phyloP scores from a whole-genome alignment of 1,140 invertebrate genomes.

The Cydia fagiglandana region DNA sequence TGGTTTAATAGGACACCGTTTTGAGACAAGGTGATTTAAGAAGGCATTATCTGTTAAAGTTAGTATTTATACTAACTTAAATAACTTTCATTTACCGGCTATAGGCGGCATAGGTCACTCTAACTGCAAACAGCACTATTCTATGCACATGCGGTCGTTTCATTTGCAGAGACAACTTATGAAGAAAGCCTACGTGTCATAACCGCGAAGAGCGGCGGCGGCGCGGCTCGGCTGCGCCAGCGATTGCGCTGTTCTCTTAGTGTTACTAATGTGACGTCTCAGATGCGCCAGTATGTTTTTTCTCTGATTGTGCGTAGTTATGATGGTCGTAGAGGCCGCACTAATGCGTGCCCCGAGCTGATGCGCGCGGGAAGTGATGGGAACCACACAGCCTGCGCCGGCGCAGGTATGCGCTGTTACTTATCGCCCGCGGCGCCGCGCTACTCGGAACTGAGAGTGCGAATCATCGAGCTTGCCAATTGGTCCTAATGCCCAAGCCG shows the following conservation, averaged over 20 bases:
- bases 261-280: not conserved
- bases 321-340: not conserved
- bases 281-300: not conserved
- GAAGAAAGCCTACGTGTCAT: not conserved
- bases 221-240: not conserved
- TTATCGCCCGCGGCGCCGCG: constrained; percentile 45
- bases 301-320: not conserved
- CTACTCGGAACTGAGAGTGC: constrained; percentile 46
- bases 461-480: constrained; percentile 5
- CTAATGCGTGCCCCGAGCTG: not conserved
- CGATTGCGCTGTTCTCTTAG: not conserved
- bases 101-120: too few species aligned
- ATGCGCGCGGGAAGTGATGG: constrained; percentile 28
- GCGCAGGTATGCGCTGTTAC: constrained; percentile 50
- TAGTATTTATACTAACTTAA: too few species aligned
- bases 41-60: too few species aligned
- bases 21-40: too few species aligned
- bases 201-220: not conserved
- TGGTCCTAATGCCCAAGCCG: not conserved
- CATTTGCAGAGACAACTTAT: not conserved
- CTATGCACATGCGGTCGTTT: too few species aligned
- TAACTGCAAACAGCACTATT: too few species aligned
- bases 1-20: too few species aligned
- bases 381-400: constrained; percentile 42
- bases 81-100: too few species aligned